Evolutionary conservation across 2,888 invertebrate genomes (phyloP).

Genomic region (Cataglyphis livida): DNA sequence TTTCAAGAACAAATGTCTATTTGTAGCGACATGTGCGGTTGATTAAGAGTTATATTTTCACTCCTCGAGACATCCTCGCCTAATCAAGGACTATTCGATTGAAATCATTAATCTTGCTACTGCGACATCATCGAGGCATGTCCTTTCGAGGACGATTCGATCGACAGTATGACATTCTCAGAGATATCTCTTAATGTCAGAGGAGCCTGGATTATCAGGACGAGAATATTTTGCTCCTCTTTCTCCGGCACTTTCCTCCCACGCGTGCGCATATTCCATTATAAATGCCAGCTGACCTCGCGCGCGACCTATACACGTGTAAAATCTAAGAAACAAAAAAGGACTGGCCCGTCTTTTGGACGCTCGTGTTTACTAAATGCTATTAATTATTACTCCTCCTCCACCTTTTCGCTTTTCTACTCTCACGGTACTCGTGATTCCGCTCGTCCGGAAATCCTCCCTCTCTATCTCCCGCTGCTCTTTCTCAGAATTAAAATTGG

Average conservation of each 20-base stretch:
- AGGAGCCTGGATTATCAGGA: constrained; percentile 24
- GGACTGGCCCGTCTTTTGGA: constrained; percentile 74
- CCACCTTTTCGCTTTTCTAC: constrained; percentile 17
- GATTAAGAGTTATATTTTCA: neutral
- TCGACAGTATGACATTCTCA: neutral
- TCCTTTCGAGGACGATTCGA: constrained; percentile 10
- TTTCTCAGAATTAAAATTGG: constrained; percentile 51
- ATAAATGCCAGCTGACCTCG: constrained; percentile 56
- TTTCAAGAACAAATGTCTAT: constrained; percentile 12
- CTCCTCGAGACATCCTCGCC: neutral
- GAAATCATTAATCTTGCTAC: neutral
- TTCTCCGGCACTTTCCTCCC: constrained; percentile 44
- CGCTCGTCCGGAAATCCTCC: constrained; percentile 56
- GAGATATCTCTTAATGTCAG: neutral
- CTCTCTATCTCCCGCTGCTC: constrained; percentile 4
- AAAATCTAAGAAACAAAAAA: constrained; percentile 67
- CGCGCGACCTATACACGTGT: constrained; percentile 59
- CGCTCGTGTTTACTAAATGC: constrained; percentile 55
- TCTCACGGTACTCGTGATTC: constrained; percentile 27
- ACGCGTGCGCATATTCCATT: constrained; percentile 18
- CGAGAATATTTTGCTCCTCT: neutral
- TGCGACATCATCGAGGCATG: neutral
- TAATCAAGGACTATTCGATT: constrained; percentile 17
- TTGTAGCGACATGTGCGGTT: constrained; percentile 4
- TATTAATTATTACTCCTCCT: constrained; percentile 56